Base-by-base conservation (phyloP, 2,113 vertebrate species). In the Oreochromis aureus region DNA sequence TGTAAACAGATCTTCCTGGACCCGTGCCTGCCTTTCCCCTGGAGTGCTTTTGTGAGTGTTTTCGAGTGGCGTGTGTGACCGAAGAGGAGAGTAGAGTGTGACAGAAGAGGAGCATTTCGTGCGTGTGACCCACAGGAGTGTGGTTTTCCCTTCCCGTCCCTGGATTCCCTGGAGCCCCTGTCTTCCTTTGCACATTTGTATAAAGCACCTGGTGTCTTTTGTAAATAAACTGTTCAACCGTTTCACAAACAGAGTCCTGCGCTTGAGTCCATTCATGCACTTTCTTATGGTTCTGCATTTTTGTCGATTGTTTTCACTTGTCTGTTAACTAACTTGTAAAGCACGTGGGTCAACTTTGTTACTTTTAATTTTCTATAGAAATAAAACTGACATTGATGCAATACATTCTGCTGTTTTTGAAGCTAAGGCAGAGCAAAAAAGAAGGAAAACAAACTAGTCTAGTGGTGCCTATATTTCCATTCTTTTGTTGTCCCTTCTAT, bases 401-500 rank as follows among this genome's bases (percentile, higher is more conserved):
- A 53, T n/a, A 54, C 51, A 54, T n/a, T 54, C n/a, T 55, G 10
- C 27, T 2, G 18, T n/a, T 36, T 36, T 66, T 41, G 19, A 41
- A 69, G 63, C 63, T 24, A 69, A 41, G 36, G 63, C 41, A 24
- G 41, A 24, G 24, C 13, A 73, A 44, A 27, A 10, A 22, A 30
- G n/a, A 46, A 44, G 41, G 0, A 76, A 48, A 76, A 30, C 44
- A 30, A 76, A 48, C 13, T 5, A 27, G 13, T 27, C 7, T 0
- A 0, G 0, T 46, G 12, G 22, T 6, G n/a, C 15, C 13, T 73
- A 24, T 46, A 16, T 73, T 73, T 16, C 22, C 11, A 22, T 69
- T 71, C 36, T 44, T 76, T 30, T 16, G 16, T 48, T 19, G 8
- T 19, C 24, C 24, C 41, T 36, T 66, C 34, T n/a, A 4, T 46